A percentile compares a stretch with the other conserved stretches of the same genome.
Evolutionary conservation across 2,113 vertebrate genomes (phyloP).

Genomic region (Zingel zingel): DNA sequence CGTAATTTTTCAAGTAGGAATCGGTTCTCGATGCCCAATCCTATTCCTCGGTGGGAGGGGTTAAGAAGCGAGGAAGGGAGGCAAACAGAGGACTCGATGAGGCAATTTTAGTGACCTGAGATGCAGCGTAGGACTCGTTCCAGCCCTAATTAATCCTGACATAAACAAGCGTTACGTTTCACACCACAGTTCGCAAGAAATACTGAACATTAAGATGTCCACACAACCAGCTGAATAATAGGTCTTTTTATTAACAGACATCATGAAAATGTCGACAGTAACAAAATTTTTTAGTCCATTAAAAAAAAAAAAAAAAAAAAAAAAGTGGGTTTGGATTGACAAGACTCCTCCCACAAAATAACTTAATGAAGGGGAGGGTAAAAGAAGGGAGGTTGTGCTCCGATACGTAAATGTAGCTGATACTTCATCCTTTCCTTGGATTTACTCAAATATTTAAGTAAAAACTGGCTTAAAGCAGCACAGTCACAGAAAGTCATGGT

Average conservation of each 20-base stretch:
- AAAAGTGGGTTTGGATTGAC: conserved; percentile 76
- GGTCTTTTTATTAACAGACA: conserved; percentile 86
- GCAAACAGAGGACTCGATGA: no score
- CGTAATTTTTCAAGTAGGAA: no score
- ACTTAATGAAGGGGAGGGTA: conserved; percentile 86
- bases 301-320: conserved; percentile 81
- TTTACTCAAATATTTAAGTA: conserved; percentile 9
- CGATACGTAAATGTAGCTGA: conserved; percentile 39
- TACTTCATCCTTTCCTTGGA: conserved; percentile 33
- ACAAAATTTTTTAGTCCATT: conserved; percentile 83
- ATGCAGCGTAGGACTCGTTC: background rate
- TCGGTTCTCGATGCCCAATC: no score
- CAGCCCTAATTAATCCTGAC: background rate
- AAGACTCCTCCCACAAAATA: conserved; percentile 90
- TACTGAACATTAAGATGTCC: background rate
- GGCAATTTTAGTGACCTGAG: no score
- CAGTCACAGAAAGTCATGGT: background rate
- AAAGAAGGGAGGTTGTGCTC: conserved; percentile 64
- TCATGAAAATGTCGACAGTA: conserved; percentile 84
- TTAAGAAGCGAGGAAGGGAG: no score
- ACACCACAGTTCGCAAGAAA: background rate
- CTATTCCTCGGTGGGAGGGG: no score
- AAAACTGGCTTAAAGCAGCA: conserved; percentile 32
- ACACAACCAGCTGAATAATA: conserved; percentile 70
- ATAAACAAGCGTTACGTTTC: background rate